Conservation (phyloP, 2,113 vertebrate genomes). For the Andinoacara biseriatus region DNA sequence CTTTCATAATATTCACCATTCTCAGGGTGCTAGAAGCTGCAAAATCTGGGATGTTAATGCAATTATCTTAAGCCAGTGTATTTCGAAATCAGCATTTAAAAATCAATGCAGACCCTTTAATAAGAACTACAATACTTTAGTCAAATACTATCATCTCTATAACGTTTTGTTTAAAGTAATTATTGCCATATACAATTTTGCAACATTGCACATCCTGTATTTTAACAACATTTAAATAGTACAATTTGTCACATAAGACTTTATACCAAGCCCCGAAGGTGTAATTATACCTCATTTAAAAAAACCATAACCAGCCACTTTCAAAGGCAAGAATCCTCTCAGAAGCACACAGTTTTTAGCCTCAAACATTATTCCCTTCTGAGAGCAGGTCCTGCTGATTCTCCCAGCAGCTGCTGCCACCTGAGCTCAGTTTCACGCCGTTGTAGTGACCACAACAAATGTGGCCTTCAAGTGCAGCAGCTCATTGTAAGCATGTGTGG, state of each 20-base stretch:
- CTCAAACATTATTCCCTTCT: not conserved
- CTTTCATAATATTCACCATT: not conserved
- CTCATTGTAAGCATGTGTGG: not conserved
- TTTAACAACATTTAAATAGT: not conserved
- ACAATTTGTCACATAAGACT: not conserved
- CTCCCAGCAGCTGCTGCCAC: constrained; percentile 3
- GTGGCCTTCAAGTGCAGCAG: not conserved
- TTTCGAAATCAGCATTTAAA: not conserved
- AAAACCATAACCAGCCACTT: not conserved
- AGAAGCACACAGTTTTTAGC: not conserved
- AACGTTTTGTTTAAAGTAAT: not conserved
- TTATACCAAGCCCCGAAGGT: not conserved
- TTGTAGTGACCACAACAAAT: constrained; percentile 2
- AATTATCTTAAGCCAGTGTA: too few species aligned
- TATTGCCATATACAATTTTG: not conserved
- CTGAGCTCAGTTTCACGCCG: constrained; percentile 6
- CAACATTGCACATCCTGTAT: not conserved
- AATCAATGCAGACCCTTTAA: not conserved
- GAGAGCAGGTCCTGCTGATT: constrained; percentile 7
- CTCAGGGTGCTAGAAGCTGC: not conserved
- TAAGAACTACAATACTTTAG: not conserved
- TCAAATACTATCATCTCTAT: not conserved
- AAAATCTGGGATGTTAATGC: not conserved
- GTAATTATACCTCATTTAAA: not conserved
- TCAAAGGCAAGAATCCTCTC: not conserved